Evolutionary conservation across 2,797 vertebrate species (phyloP).

Genomic region (Lindbergichthys nudifrons): DNA sequence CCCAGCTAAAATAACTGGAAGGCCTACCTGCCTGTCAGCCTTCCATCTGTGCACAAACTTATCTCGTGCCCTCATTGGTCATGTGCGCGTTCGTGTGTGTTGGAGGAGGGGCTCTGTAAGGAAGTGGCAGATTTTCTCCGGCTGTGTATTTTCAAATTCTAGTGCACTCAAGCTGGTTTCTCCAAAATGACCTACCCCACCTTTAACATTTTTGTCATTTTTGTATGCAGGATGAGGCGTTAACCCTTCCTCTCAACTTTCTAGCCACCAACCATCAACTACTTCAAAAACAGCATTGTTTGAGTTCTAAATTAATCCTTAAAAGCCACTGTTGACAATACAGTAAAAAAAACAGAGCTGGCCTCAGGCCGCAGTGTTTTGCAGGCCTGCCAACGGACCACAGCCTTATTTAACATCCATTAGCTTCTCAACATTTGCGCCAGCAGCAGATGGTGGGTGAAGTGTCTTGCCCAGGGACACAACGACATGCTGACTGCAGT

Average conservation of each 20-base stretch:
- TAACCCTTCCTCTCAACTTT: not conserved
- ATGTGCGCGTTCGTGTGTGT: no score
- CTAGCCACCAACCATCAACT: not conserved
- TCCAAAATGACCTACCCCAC: no score
- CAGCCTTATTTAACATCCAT: conserved; percentile 66
- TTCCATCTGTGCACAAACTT: no score
- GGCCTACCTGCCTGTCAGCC: no score
- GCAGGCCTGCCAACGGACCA: conserved; percentile 43
- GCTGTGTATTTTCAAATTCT: no score
- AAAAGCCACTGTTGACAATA: conserved; percentile 23
- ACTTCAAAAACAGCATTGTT: not conserved
- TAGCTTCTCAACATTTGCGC: conserved; percentile 42
- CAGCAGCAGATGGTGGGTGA: conserved; percentile 48
- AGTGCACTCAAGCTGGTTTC: no score
- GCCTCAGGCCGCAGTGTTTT: conserved; percentile 21
- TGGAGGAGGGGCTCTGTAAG: no score
- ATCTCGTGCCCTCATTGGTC: no score
- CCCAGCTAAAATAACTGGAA: no score
- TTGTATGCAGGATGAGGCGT: conserved; percentile 1
- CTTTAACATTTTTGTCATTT: not conserved
- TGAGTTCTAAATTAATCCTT: conserved; percentile 10
- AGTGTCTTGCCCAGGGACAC: no score
- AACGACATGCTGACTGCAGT: no score
- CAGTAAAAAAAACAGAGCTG: conserved; percentile 11
- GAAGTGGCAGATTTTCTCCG: no score